phyloP scores from a whole-genome alignment of 2,888 invertebrate genomes.

The Acrocera orbiculus region DNA sequence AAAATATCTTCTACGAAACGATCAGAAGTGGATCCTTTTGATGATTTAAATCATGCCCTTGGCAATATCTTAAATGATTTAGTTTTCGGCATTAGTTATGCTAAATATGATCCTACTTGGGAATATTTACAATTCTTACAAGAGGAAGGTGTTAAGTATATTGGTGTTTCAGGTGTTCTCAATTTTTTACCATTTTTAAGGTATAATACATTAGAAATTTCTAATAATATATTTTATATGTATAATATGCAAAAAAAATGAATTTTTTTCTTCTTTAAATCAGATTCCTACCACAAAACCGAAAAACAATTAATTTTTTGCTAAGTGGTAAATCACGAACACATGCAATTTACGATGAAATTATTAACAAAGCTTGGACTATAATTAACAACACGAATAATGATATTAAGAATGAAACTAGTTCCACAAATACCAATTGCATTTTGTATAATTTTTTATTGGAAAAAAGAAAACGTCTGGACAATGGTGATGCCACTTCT shows the following conservation, averaged over 20 bases:
- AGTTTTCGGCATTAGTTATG: slow-evolving; percentile 58
- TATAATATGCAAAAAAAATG: neutral
- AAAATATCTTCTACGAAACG: slow-evolving; percentile 17
- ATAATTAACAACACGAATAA: no score
- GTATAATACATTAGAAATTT: slow-evolving; percentile 24
- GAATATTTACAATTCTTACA: slow-evolving; percentile 56
- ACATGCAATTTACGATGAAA: slow-evolving; percentile 49
- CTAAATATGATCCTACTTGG: slow-evolving; percentile 55
- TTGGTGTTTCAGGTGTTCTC: slow-evolving; percentile 64
- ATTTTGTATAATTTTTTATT: slow-evolving; percentile 47
- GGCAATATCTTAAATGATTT: slow-evolving; percentile 62
- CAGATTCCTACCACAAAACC: slow-evolving; percentile 36
- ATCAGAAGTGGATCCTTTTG: slow-evolving; percentile 25
- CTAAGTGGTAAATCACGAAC: slow-evolving; percentile 53
- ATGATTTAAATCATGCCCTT: slow-evolving; percentile 39
- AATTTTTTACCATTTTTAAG: slow-evolving; percentile 72
- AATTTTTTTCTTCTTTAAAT: neutral
- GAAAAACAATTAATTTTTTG: slow-evolving; percentile 44
- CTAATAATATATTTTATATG: neutral
- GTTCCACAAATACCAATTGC: slow-evolving; percentile 16
- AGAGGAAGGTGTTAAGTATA: slow-evolving; percentile 66
- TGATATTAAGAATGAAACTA: slow-evolving; percentile 1
- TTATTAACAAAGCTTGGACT: no score
- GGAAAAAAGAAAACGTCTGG: slow-evolving; percentile 37
- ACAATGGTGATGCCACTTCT: slow-evolving; percentile 29